These are phyloP conservation scores for Drosophila elegans DNA, from an alignment of 1,140 invertebrate genomes.

Conservation along the genomic window DNA sequence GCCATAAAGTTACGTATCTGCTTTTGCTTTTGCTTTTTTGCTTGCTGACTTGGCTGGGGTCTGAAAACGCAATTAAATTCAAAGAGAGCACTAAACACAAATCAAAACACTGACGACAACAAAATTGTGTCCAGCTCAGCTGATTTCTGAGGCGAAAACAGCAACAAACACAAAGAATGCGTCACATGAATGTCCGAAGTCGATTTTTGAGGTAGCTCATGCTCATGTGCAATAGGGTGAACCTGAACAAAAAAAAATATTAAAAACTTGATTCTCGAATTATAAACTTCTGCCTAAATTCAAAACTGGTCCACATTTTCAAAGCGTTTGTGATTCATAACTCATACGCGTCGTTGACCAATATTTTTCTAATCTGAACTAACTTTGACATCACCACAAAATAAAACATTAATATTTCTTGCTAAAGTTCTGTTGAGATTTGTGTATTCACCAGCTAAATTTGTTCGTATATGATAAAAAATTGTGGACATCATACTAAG, in stretches of 20 bases:
- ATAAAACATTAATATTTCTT: no score
- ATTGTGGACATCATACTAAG: background rate
- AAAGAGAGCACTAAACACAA: constrained; percentile 22
- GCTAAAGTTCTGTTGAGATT: no score
- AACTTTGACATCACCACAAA: no score
- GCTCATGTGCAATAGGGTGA: constrained; percentile 10
- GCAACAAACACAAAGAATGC: constrained; percentile 36
- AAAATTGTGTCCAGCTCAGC: constrained; percentile 46
- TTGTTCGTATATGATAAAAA: no score
- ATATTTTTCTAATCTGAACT: no score
- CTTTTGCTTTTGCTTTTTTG: constrained; percentile 3
- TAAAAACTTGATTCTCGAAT: no score
- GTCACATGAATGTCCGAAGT: constrained; percentile 40
- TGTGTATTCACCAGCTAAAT: no score
- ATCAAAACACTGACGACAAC: constrained; percentile 17
- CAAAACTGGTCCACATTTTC: background rate
- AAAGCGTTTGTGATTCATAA: background rate
- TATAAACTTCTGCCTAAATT: no score
- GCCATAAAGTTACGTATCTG: constrained; percentile 6
- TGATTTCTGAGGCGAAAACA: constrained; percentile 27
- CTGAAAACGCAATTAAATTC: constrained; percentile 40
- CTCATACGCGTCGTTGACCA: background rate
- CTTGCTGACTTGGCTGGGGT: constrained; percentile 13
- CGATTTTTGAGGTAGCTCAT: constrained; percentile 9
- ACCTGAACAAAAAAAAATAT: no score